Evolutionary conservation across 1,140 invertebrate genomes (phyloP), one percentile per base, ranked within the genome.

Genomic region (Ostrea edulis): DNA sequence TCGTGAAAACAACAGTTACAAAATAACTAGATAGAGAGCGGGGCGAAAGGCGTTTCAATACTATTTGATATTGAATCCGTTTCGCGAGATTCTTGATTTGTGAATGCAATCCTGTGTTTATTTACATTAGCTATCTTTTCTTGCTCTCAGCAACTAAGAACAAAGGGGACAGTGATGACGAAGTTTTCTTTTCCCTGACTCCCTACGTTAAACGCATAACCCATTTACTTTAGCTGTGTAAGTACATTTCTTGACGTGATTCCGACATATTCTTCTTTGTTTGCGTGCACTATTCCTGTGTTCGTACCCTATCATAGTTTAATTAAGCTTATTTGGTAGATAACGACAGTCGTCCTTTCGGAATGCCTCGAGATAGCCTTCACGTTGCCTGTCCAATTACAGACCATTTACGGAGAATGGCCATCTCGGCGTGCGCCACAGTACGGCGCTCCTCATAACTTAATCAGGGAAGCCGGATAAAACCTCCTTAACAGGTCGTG

Each of bases 311-410:
- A 71, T 71, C 68, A 71, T 25, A 8, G 68, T 71, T 71, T 71
- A 71, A 71, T 71, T 71, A 29, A 71, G 68, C 68, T 71, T 35
- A 71, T 71, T 71, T 71, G 68, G 22, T 25, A 71, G 68, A 71
- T 71, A 71, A 71, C n/a, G 68, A 71, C 22, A 35, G 68, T 35
- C 22, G 25, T 71, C 22, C 22, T 29, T 71, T 71, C 22, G 68
- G 22, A 29, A 29, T 71, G 68, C 68, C 68, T 71, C 8, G 29
- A 71, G 68, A 71, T 25, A 71, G 68, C 12, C 25, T 71, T 11
- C 68, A 22, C 25, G 68, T 35, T n/a, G 25, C 8, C 68, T 29
- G 68, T 71, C 68, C 68, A 71, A 71, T 71, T 71, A 71, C 22
- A 25, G 29, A 71, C 68, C 68, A 71, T 71, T 71, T 71, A 71